phyloP scores from a whole-genome alignment of 1,140 invertebrate genomes.

The Hylaeus volcanicus region DNA sequence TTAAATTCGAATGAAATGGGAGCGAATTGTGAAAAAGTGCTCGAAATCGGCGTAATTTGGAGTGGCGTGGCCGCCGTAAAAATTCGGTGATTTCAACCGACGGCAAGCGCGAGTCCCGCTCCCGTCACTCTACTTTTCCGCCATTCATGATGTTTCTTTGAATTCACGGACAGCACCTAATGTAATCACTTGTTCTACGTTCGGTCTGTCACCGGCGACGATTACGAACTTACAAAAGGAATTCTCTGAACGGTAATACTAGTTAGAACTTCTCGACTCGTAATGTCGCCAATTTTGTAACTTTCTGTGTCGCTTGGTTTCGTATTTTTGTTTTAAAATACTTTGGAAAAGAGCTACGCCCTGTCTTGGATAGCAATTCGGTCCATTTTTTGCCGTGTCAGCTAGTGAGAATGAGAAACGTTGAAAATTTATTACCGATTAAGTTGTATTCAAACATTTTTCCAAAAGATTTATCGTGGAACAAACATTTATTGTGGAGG shows the following conservation, averaged over 20 bases:
- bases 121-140: slow-evolving; percentile 11
- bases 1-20: not conserved
- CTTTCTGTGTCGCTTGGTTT: not conserved
- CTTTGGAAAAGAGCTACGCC: not conserved
- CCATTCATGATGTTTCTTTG: slow-evolving; percentile 7
- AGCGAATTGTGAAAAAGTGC: not conserved
- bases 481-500: no score
- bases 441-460: no score
- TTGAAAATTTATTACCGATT: no score
- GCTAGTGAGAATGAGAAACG: no score
- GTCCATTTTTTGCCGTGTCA: not conserved
- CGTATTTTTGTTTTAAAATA: no score
- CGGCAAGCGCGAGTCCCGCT: slow-evolving; percentile 46
- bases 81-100: slow-evolving; percentile 72
- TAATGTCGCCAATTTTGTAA: no score
- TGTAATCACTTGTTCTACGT: not conserved
- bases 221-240: not conserved
- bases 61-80: slow-evolving; percentile 53
- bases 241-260: not conserved
- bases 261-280: not conserved
- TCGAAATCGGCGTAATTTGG: not conserved
- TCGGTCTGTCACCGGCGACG: not conserved
- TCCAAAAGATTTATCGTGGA: no score
- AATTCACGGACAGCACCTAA: not conserved
- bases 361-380: no score